phyloP scores from a whole-genome alignment of 2,113 vertebrate species.

The Macquaria ambigua region DNA sequence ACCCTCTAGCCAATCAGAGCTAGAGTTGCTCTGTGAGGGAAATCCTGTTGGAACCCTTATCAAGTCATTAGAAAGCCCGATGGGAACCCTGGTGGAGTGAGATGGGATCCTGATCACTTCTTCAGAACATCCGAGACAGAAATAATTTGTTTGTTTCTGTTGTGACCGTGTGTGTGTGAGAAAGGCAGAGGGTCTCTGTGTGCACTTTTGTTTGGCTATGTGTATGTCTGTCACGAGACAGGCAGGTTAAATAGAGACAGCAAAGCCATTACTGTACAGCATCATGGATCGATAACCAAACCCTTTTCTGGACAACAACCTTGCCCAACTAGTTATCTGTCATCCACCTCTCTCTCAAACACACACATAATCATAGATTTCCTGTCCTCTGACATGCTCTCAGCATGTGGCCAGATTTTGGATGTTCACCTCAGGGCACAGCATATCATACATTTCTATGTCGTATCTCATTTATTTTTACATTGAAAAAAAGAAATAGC shows the following conservation, averaged over 20 bases:
- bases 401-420: conserved; percentile 25
- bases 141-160: conserved; percentile 10
- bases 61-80: conserved; percentile 46
- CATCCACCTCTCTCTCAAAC: conserved; percentile 13
- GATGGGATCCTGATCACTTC: conserved; percentile 60
- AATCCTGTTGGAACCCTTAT: conserved; percentile 49
- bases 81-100: conserved; percentile 23
- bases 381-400: conserved; percentile 16
- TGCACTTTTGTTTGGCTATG: conserved; percentile 4
- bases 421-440: conserved; percentile 1
- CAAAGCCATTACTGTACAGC: conserved; percentile 46
- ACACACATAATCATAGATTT: background rate
- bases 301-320: conserved; percentile 11
- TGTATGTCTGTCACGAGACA: conserved; percentile 31
- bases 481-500: background rate
- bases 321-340: conserved; percentile 34
- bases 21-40: conserved; percentile 19
- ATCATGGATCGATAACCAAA: conserved; percentile 44
- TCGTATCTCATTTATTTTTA: background rate
- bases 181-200: background rate
- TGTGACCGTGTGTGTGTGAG: background rate
- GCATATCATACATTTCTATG: background rate
- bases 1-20: conserved; percentile 35
- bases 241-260: conserved; percentile 49
- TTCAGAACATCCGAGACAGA: conserved; percentile 21